A percentile compares a stretch with the other conserved stretches of the same genome.
phyloP scores from a whole-genome alignment of 1,140 invertebrate genomes.

The Brachionus asplanchnoidis region DNA sequence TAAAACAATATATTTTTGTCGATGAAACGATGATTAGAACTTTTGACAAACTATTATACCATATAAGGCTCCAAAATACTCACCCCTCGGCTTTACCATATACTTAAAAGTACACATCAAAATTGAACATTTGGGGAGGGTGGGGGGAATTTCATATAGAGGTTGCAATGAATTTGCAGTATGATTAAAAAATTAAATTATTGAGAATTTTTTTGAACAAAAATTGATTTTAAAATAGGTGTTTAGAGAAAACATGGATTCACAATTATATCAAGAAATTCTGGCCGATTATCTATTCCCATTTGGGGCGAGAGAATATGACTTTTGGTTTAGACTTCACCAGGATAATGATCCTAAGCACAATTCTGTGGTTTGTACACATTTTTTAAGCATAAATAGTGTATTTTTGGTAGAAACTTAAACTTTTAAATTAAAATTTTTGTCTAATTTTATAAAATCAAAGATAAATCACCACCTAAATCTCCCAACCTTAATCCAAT shows the following conservation, averaged over 20 bases:
- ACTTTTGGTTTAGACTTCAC: not conserved
- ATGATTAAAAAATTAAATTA: not conserved
- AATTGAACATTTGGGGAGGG: not conserved
- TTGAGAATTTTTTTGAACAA: not conserved
- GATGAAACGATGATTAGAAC: not conserved
- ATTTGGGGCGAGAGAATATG: too few relatives aligned
- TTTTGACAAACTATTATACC: not conserved
- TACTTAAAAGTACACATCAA: not conserved
- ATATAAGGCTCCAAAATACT: not conserved
- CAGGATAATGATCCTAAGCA: not conserved
- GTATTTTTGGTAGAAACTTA: not conserved
- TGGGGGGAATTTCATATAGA: not conserved
- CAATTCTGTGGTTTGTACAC: not conserved
- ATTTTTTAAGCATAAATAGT: too few relatives aligned
- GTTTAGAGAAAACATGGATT: not conserved
- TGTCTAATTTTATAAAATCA: not conserved
- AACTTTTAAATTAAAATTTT: not conserved
- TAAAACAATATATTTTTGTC: not conserved
- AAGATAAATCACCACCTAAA: not conserved
- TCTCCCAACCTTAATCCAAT: not conserved
- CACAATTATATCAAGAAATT: too few relatives aligned
- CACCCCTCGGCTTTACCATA: not conserved
- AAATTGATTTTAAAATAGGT: not conserved
- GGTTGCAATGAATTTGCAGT: not conserved
- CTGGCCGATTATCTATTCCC: too few relatives aligned